A percentile compares a stretch with the other conserved stretches of the same genome.
Evolutionary conservation across 2,888 invertebrate species (phyloP).

Genomic region (Spatulosminthurus flaviceps): DNA sequence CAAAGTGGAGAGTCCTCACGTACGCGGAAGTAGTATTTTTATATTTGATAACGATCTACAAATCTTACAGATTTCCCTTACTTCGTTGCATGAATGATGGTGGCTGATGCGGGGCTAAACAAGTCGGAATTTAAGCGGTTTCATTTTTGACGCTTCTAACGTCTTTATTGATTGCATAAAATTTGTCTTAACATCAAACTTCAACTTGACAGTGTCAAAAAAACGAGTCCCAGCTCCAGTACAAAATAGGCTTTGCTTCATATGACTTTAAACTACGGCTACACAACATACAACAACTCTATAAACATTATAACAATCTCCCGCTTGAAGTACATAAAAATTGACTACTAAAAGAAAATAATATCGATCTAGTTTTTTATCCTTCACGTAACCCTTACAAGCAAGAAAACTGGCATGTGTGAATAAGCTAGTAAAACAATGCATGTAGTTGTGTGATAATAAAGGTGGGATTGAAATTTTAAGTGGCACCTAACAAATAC

Average conservation of each 20-base stretch:
- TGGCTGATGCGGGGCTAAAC: too few species aligned
- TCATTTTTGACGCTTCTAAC: too few species aligned
- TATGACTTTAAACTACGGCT: constrained; percentile 23
- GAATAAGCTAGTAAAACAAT: not conserved
- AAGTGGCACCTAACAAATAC: not conserved
- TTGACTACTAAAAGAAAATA: constrained; percentile 37
- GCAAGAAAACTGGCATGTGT: not conserved
- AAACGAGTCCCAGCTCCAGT: constrained; percentile 41
- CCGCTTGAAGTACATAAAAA: constrained; percentile 15
- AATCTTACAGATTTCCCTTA: too few species aligned
- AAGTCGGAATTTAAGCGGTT: too few species aligned
- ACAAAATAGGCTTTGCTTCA: constrained; percentile 36
- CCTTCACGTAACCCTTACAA: not conserved
- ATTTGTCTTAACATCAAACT: constrained; percentile 17
- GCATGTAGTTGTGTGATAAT: constrained; percentile 15
- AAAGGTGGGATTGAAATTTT: constrained; percentile 20
- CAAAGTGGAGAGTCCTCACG: too few species aligned
- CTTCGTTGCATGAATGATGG: too few species aligned
- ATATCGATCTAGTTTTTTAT: not conserved
- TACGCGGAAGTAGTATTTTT: too few species aligned
- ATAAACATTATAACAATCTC: constrained; percentile 26
- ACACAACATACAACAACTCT: not conserved
- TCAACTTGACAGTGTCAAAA: constrained; percentile 6
- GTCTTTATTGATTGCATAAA: constrained; percentile 11
- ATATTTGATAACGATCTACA: too few species aligned